phyloP scores from a whole-genome alignment of 1,140 invertebrate genomes.

The Acromyrmex heyeri region DNA sequence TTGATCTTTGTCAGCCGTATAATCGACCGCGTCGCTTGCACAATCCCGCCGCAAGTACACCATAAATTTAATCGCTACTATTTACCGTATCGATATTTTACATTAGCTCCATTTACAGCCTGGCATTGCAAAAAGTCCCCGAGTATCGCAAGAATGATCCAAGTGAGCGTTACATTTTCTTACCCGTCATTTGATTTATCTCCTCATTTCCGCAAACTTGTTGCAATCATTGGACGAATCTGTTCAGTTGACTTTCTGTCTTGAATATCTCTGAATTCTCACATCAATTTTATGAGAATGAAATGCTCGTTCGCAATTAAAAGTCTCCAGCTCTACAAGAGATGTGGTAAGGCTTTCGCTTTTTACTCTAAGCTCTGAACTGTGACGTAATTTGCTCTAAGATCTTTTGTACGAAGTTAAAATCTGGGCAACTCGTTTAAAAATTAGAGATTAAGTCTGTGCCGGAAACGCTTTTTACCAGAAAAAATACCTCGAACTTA shows the following conservation, averaged over 20 bases:
- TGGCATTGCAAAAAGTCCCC: neutral
- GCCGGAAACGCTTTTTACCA: too few species aligned
- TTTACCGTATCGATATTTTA: slow-evolving; percentile 43
- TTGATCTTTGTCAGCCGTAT: slow-evolving; percentile 62
- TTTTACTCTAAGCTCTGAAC: too few species aligned
- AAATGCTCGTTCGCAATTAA: neutral
- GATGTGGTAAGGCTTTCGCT: too few species aligned
- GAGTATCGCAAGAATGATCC: slow-evolving; percentile 6
- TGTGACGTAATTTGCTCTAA: too few species aligned
- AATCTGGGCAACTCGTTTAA: too few species aligned
- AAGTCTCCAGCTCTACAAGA: neutral
- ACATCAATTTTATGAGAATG: neutral
- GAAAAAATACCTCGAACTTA: too few species aligned
- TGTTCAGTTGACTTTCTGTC: neutral
- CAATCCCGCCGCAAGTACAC: slow-evolving; percentile 20
- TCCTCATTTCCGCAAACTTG: neutral
- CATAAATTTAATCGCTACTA: slow-evolving; percentile 45
- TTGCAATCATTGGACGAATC: slow-evolving; percentile 1
- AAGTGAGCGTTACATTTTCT: slow-evolving; percentile 10
- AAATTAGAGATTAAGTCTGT: too few species aligned
- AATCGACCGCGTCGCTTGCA: slow-evolving; percentile 29
- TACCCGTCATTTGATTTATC: neutral
- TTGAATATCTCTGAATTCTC: neutral
- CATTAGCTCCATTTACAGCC: slow-evolving; percentile 39
- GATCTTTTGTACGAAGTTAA: too few species aligned